A percentile compares a stretch with the other conserved stretches of the same genome.
Conservation (phyloP, 2,888 invertebrate genomes). For the Venusia cambrica region DNA sequence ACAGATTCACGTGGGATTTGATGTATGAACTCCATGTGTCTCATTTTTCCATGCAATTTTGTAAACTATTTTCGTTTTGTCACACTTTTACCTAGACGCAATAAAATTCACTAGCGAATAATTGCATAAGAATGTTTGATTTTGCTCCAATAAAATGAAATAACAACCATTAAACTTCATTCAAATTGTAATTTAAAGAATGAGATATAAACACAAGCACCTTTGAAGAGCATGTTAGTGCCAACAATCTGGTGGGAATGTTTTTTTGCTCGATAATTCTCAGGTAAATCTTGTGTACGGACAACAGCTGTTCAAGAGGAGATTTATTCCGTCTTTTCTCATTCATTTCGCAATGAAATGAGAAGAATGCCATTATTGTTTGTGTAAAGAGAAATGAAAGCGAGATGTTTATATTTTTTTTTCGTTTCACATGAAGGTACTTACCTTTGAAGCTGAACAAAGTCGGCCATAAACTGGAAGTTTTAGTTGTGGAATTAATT, state of each 20-base stretch:
- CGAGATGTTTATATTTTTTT: conserved; percentile 28
- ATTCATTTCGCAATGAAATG: conserved; percentile 37
- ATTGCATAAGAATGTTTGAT: conserved; percentile 24
- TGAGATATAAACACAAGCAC: conserved; percentile 45
- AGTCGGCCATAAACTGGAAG: conserved; percentile 21
- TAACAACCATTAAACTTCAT: conserved; percentile 18
- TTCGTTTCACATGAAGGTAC: conserved; percentile 23
- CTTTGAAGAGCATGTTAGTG: conserved; percentile 33
- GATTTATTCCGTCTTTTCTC: conserved; percentile 34
- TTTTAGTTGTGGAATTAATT: conserved; percentile 23
- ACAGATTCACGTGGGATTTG: conserved; percentile 26
- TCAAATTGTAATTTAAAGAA: conserved; percentile 37
- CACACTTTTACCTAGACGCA: conserved; percentile 5
- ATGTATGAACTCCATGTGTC: conserved; percentile 18
- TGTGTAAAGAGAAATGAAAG: conserved; percentile 25
- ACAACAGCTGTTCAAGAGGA: conserved; percentile 43
- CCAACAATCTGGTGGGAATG: conserved; percentile 36
- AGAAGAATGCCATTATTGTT: conserved; percentile 40
- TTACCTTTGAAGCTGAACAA: conserved; percentile 24
- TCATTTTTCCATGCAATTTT: conserved; percentile 9
- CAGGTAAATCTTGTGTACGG: conserved; percentile 56
- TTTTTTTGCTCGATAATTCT: conserved; percentile 44
- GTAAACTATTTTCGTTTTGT: conserved; percentile 9
- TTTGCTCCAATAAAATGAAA: conserved; percentile 32
- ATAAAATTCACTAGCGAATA: conserved; percentile 23